A percentile compares a stretch with the other conserved stretches of the same genome.
These are phyloP conservation scores for Pseudomugil gertrudae DNA, from an alignment of 2,797 vertebrate genomes.

Conservation along the genomic window DNA sequence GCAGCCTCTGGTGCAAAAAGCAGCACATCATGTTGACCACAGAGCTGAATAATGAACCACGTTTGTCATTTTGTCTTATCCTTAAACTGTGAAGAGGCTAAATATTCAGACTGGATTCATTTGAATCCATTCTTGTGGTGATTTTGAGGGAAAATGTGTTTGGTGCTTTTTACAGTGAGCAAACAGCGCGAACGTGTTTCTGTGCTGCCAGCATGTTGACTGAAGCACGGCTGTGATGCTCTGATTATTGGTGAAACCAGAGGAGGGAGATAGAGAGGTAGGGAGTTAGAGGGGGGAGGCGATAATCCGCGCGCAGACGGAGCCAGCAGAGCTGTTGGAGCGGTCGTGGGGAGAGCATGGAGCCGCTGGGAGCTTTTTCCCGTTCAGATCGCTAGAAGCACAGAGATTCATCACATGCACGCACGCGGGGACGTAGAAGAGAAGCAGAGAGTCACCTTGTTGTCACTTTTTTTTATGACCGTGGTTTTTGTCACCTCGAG, in stretches of 20 bases:
- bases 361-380: slow-evolving; percentile 32
- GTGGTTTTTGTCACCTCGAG: slow-evolving; percentile 1
- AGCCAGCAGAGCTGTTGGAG: slow-evolving; percentile 80
- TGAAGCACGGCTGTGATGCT: slow-evolving; percentile 84
- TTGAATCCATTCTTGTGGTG: not conserved
- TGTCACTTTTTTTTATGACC: not conserved
- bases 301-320: slow-evolving; percentile 92
- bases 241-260: slow-evolving; percentile 88
- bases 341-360: slow-evolving; percentile 65
- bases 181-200: slow-evolving; percentile 41
- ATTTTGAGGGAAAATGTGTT: not conserved
- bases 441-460: not conserved
- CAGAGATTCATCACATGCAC: not conserved
- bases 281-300: slow-evolving; percentile 88
- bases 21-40: not conserved
- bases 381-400: slow-evolving; percentile 4
- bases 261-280: slow-evolving; percentile 85
- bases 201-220: slow-evolving; percentile 68
- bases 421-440: not conserved
- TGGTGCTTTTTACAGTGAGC: slow-evolving; percentile 47
- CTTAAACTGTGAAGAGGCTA: not conserved
- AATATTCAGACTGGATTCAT: not conserved
- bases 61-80: not conserved
- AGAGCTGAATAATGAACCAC: not conserved
- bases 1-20: not conserved